Conservation (phyloP, 2,797 vertebrate genomes). For the Pangasius sanitwongsei region DNA sequence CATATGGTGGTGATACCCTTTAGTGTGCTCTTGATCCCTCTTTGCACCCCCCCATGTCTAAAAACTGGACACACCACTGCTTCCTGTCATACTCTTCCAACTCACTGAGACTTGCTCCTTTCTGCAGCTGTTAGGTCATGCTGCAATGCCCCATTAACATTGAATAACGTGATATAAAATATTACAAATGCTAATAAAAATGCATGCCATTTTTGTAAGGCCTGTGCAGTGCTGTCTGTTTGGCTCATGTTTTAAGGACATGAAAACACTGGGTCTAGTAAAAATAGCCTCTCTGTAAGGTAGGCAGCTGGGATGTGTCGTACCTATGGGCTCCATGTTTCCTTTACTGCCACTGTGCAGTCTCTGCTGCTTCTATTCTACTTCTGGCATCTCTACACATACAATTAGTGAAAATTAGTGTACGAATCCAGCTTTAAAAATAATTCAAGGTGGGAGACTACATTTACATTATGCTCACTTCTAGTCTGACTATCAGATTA, state of each 20-base stretch:
- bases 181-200: constrained; percentile 45
- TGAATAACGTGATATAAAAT: constrained; percentile 38
- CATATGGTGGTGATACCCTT: neutral
- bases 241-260: constrained; percentile 43
- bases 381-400: neutral
- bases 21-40: neutral
- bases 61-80: neutral
- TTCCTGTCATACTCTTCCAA: constrained; percentile 5
- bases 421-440: neutral
- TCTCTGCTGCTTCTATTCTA: neutral
- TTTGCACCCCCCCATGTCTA: neutral
- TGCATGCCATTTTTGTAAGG: constrained; percentile 36
- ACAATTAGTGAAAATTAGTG: constrained; percentile 15
- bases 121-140: constrained; percentile 24
- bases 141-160: constrained; percentile 38
- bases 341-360: constrained; percentile 25
- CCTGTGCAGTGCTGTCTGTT: constrained; percentile 33
- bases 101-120: neutral
- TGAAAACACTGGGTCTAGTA: constrained; percentile 42
- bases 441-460: neutral
- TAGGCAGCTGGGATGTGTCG: constrained; percentile 20
- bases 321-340: constrained; percentile 35
- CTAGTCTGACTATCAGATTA: constrained; percentile 13
- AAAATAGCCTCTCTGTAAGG: constrained; percentile 50
- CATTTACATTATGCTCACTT: constrained; percentile 19